phyloP scores from a whole-genome alignment of 2,888 invertebrate genomes.

The Tipula confusa region DNA sequence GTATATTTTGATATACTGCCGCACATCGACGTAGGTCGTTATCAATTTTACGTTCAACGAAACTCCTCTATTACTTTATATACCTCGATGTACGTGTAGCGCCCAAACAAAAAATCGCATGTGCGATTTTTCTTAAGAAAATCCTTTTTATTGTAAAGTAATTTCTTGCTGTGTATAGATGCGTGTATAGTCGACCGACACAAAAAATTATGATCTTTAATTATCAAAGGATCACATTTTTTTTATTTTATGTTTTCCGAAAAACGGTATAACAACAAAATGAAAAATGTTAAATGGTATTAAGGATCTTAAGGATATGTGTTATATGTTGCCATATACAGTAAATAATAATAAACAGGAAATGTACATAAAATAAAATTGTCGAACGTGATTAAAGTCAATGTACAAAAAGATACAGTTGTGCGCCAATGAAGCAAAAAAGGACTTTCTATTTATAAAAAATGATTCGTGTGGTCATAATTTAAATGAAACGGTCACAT shows the following conservation, averaged over 20 bases:
- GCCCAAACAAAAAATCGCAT: neutral
- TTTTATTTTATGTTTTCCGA: neutral
- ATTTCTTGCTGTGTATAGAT: neutral
- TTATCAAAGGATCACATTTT: neutral
- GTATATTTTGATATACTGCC: neutral
- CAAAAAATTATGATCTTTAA: neutral
- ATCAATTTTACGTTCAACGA: neutral
- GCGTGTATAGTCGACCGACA: neutral
- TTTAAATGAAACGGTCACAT: neutral
- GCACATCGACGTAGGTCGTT: neutral
- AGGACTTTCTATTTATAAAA: neutral
- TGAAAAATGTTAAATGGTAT: neutral
- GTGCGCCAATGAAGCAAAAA: neutral
- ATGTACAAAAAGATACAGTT: neutral
- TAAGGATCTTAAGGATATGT: neutral
- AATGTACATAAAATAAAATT: neutral
- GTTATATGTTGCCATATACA: neutral
- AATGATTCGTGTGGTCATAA: neutral
- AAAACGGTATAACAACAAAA: neutral
- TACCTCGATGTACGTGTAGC: neutral
- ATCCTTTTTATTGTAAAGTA: neutral
- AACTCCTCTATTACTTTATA: neutral
- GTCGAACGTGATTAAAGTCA: neutral
- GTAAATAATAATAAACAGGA: neutral
- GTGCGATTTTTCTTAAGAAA: constrained; percentile 25